Evolutionary conservation across 2,888 invertebrate genomes (phyloP), one percentile per base, ranked within the genome.

Genomic region (Catocala nupta): DNA sequence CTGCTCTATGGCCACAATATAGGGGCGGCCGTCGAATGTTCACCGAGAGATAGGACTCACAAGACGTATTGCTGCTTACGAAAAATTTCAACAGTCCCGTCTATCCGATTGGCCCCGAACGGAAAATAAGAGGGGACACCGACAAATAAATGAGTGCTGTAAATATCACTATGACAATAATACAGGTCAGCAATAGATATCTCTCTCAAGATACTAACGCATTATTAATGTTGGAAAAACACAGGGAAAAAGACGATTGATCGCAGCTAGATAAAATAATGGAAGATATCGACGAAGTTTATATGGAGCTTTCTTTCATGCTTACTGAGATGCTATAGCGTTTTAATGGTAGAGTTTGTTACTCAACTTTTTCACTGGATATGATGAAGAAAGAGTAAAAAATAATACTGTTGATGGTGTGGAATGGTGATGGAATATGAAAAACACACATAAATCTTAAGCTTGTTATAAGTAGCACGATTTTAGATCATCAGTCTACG

Each of bases 51-150:
- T 95, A 92, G 94, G 90, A 90, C 89, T 89, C 90, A 87, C 92
- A 94, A 94, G 94, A 94, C 90, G 91, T 91, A 94, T 94, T 90
- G 90, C 93, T 93, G 93, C 94, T 94, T 94, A 93, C 93, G 93
- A 93, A 93, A 93, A 94, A 91, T 91, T 93, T 93, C 94, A 93
- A 92, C 92, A 90, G 90, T 90, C 87, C 87, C 89, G 83, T 89
- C 91, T 92, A 92, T 91, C 91, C 89, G 92, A 94, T 94, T 93
- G 91, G 92, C 91, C 87, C 85, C 90, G 89, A 94, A 93, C 92
- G 91, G 91, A 94, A 94, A 94, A 94, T 94, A 94, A 94, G 93
- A 93, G 92, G 94, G 92, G 92, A 90, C 89, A 90, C 80, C 85
- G 87, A 87, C 89, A 91, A 90, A 94, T 93, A 93, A 93, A 93